A percentile compares a stretch with the other conserved stretches of the same genome.
phyloP scores from a whole-genome alignment of 2,888 invertebrate species.

The Leucophora obtusa region DNA sequence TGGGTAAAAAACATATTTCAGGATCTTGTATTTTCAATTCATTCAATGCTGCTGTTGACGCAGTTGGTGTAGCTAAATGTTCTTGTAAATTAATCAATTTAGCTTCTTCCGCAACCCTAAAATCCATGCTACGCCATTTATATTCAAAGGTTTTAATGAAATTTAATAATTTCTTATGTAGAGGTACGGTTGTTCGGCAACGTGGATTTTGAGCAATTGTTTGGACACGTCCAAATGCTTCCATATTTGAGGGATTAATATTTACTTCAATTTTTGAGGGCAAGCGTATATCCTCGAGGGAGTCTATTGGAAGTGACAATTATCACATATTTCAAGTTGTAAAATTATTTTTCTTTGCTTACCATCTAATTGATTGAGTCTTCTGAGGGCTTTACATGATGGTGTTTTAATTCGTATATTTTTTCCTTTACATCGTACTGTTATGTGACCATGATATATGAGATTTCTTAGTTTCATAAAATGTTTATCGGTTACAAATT shows the following conservation, averaged over 20 bases:
- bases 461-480: constrained; percentile 92
- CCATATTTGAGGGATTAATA: constrained; percentile 87
- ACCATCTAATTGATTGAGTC: constrained; percentile 93
- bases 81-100: constrained; percentile 60
- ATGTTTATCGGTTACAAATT: constrained; percentile 87
- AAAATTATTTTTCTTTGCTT: constrained; percentile 64
- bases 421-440: constrained; percentile 89
- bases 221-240: constrained; percentile 91
- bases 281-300: constrained; percentile 86
- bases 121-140: constrained; percentile 85
- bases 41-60: neutral
- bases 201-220: constrained; percentile 94
- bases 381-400: constrained; percentile 91
- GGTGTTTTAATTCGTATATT: constrained; percentile 94
- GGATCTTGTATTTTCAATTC: constrained; percentile 68
- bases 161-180: constrained; percentile 86
- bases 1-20: constrained; percentile 79
- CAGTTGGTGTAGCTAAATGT: neutral
- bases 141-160: constrained; percentile 86
- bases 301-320: constrained; percentile 79
- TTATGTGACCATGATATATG: constrained; percentile 90
- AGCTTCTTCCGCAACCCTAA: constrained; percentile 71
- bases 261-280: constrained; percentile 88
- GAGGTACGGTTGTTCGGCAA: constrained; percentile 84
- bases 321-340: constrained; percentile 6